Percentiles rank a stretch among this genome's conserved stretches.
Evolutionary conservation across 2,797 vertebrate genomes (phyloP).

Genomic region (Ctenopoma multispine): DNA sequence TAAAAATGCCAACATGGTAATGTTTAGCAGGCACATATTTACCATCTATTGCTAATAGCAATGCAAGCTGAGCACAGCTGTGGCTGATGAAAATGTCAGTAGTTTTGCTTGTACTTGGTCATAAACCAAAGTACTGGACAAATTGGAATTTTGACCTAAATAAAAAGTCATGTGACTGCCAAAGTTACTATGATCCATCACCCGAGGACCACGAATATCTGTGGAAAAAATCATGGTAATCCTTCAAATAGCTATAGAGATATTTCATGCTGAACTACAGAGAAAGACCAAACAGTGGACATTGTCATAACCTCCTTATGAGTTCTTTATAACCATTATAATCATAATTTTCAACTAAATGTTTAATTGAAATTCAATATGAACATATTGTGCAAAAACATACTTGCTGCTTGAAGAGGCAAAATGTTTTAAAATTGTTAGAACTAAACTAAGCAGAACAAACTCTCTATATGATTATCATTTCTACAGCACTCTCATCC

Average conservation of each 20-base stretch:
- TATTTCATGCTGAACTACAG: neutral
- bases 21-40: neutral
- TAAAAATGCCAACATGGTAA: neutral
- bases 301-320: neutral
- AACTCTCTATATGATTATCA: slow-evolving; percentile 23
- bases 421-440: neutral
- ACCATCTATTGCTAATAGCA: neutral
- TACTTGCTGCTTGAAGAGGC: too few species aligned
- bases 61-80: too few species aligned
- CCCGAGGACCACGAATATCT: neutral
- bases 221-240: neutral
- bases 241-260: neutral
- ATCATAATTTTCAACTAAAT: neutral
- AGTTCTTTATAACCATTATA: neutral
- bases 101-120: too few species aligned
- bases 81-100: too few species aligned
- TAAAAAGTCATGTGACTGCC: too few species aligned
- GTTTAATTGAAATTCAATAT: slow-evolving; percentile 5
- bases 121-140: too few species aligned
- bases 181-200: neutral
- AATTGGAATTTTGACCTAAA: too few species aligned
- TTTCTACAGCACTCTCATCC: slow-evolving; percentile 30
- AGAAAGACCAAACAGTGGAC: too few species aligned
- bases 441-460: slow-evolving; percentile 17
- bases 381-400: neutral